A percentile compares a stretch with the other conserved stretches of the same genome.
phyloP scores from a whole-genome alignment of 2,888 invertebrate species.

The Panzeria rudis region DNA sequence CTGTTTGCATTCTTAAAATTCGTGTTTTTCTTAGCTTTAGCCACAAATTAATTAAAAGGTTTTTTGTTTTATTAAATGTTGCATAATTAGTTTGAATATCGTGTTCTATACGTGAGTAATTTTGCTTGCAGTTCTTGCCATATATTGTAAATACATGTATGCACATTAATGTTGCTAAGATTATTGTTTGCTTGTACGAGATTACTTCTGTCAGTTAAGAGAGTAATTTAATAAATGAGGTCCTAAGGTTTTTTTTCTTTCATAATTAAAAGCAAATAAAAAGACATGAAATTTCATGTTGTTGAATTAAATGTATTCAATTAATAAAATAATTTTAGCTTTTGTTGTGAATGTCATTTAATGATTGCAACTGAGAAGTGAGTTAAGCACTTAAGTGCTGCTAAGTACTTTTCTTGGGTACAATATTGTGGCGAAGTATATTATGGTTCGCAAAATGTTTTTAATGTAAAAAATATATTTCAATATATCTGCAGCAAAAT shows the following conservation, averaged over 20 bases:
- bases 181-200: slow-evolving; percentile 12
- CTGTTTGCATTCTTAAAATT: slow-evolving; percentile 57
- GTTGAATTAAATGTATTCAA: slow-evolving; percentile 40
- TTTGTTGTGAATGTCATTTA: slow-evolving; percentile 24
- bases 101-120: slow-evolving; percentile 45
- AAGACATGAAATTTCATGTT: slow-evolving; percentile 66
- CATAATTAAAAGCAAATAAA: slow-evolving; percentile 60
- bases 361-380: not conserved
- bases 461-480: no score
- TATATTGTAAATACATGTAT: not conserved
- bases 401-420: not conserved
- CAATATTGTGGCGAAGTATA: no score
- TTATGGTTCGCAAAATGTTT: no score
- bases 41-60: slow-evolving; percentile 68
- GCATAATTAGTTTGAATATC: slow-evolving; percentile 71
- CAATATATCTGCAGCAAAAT: no score
- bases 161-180: not conserved
- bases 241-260: slow-evolving; percentile 59
- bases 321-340: slow-evolving; percentile 41
- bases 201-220: slow-evolving; percentile 50
- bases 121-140: slow-evolving; percentile 21
- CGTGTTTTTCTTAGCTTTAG: slow-evolving; percentile 60
- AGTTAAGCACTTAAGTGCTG: not conserved
- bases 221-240: slow-evolving; percentile 69
- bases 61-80: slow-evolving; percentile 62